Conservation (phyloP, 2,113 vertebrate species). For the Cyprinodon brontotheroides region DNA sequence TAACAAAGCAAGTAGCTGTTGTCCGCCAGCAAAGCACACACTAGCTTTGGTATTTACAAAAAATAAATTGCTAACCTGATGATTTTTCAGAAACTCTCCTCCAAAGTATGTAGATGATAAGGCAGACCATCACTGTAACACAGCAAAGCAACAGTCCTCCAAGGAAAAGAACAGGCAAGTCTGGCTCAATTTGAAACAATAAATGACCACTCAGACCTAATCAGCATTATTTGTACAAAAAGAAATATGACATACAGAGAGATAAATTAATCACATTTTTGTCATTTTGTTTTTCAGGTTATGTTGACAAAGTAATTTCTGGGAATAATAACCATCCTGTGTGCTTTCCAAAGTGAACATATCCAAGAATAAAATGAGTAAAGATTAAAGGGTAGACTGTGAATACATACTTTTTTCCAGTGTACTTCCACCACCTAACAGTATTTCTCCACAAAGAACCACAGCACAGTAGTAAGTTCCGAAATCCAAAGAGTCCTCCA, state of each 20-base stretch:
- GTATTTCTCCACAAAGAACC: slow-evolving; percentile 47
- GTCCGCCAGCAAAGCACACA: no score
- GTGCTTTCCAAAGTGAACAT: not conserved
- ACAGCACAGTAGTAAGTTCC: slow-evolving; percentile 64
- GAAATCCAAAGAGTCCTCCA: slow-evolving; percentile 22
- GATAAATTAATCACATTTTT: no score
- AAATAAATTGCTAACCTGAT: not conserved
- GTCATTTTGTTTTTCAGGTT: not conserved
- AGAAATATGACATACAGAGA: no score
- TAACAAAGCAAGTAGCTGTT: no score
- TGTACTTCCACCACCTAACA: slow-evolving; percentile 46
- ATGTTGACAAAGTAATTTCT: not conserved
- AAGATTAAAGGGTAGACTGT: not conserved
- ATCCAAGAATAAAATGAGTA: not conserved
- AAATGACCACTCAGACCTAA: not conserved
- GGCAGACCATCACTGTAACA: not conserved
- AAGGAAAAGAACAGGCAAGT: not conserved
- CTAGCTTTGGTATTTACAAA: not conserved
- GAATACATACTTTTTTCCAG: slow-evolving; percentile 25
- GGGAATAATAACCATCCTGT: not conserved
- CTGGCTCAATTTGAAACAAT: not conserved
- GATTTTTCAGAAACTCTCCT: not conserved
- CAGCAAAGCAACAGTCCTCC: slow-evolving; percentile 19
- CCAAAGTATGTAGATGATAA: not conserved
- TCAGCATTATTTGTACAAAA: not conserved